A percentile compares a stretch with the other conserved stretches of the same genome.
phyloP scores from a whole-genome alignment of 2,888 invertebrate species.

The Dromius quadrimaculatus region DNA sequence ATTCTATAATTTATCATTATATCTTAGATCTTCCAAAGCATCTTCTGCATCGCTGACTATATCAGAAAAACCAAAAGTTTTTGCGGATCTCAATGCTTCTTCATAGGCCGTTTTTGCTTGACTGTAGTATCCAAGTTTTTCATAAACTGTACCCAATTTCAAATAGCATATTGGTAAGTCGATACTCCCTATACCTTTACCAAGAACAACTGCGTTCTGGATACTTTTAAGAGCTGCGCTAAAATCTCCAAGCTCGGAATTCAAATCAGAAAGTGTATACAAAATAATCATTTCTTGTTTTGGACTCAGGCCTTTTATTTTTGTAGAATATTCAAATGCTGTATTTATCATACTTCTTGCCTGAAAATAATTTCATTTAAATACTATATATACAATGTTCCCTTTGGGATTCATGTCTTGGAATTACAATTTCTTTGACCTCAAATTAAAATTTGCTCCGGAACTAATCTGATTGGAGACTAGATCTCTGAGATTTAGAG shows the following conservation, averaged over 20 bases:
- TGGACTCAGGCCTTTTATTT: conserved; percentile 64
- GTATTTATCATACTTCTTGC: conserved; percentile 59
- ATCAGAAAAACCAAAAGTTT: conserved; percentile 60
- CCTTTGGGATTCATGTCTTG: too few relatives aligned
- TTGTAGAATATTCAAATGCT: conserved; percentile 64
- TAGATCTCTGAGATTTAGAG: too few relatives aligned
- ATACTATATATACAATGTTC: too few relatives aligned
- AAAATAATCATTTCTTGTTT: conserved; percentile 68
- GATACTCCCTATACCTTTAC: conserved; percentile 65
- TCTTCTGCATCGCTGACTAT: conserved; percentile 59
- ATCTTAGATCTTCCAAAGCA: conserved; percentile 53
- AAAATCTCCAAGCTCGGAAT: conserved; percentile 63
- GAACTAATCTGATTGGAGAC: too few relatives aligned
- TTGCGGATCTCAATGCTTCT: conserved; percentile 62
- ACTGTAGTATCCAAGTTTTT: conserved; percentile 61
- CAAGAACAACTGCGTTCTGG: conserved; percentile 65
- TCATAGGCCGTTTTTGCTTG: conserved; percentile 63
- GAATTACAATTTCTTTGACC: too few relatives aligned
- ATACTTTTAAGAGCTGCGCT: conserved; percentile 65
- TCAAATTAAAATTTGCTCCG: too few relatives aligned
- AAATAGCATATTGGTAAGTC: conserved; percentile 66
- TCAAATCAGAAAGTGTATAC: conserved; percentile 65
- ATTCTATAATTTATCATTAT: too few relatives aligned
- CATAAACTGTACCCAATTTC: conserved; percentile 65
- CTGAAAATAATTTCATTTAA: conserved; percentile 46